phyloP scores from a whole-genome alignment of 1,140 invertebrate species.

The Pseudoatta argentina region DNA sequence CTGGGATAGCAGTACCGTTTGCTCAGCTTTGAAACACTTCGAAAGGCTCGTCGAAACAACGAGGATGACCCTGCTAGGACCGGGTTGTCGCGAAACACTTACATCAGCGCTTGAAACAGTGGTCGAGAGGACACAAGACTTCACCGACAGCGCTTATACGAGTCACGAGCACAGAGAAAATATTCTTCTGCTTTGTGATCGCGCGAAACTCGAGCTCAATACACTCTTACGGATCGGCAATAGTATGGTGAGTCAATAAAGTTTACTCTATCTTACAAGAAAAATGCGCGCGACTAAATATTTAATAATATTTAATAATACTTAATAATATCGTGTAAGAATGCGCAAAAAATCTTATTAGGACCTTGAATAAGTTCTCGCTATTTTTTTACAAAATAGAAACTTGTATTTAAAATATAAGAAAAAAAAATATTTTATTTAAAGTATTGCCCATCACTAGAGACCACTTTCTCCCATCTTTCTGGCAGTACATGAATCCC shows the following conservation, averaged over 20 bases:
- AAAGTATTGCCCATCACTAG: no score
- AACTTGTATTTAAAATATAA: no score
- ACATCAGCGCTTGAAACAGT: slow-evolving; percentile 94
- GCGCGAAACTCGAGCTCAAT: slow-evolving; percentile 94
- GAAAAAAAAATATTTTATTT: no score
- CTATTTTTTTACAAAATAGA: no score
- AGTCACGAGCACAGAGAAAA: slow-evolving; percentile 98
- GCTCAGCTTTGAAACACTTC: slow-evolving; percentile 93
- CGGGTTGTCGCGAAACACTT: slow-evolving; percentile 91
- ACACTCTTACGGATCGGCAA: slow-evolving; percentile 94
- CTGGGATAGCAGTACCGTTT: slow-evolving; percentile 92
- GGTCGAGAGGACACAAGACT: slow-evolving; percentile 98
- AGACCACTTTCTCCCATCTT: no score
- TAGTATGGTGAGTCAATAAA: slow-evolving; percentile 90
- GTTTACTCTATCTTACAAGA: neutral
- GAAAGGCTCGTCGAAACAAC: slow-evolving; percentile 94
- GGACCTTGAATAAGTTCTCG: no score
- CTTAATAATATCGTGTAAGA: neutral
- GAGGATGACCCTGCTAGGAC: slow-evolving; percentile 89
- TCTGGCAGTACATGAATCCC: no score
- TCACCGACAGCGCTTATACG: slow-evolving; percentile 99
- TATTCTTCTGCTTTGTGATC: slow-evolving; percentile 96
- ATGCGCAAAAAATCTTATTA: neutral
- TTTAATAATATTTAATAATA: neutral
- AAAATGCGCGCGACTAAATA: neutral